Conservation (phyloP, 2,888 invertebrate genomes). For the Diadegma fenestrale region DNA sequence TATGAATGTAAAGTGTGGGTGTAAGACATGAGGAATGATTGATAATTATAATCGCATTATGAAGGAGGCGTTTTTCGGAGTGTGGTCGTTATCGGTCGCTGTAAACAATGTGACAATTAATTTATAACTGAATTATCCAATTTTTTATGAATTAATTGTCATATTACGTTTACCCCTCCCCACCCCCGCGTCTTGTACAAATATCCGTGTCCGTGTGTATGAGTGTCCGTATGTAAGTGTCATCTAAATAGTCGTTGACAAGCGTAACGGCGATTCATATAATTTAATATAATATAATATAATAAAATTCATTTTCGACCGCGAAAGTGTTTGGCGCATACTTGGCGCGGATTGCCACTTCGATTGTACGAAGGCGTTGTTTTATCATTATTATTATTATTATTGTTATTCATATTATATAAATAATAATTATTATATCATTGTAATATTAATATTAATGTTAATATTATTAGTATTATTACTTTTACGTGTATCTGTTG, state of each 20-base stretch:
- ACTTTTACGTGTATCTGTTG: conserved; percentile 40
- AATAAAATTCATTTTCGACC: conserved; percentile 67
- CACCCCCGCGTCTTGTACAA: conserved; percentile 46
- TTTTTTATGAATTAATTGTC: too few relatives aligned
- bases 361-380: conserved; percentile 78
- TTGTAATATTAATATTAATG: conserved; percentile 44
- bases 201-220: conserved; percentile 38
- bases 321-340: conserved; percentile 69
- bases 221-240: background rate
- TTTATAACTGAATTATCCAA: conserved; percentile 1
- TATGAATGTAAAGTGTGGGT: conserved; percentile 50
- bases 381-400: conserved; percentile 44
- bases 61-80: conserved; percentile 55
- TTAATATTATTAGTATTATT: conserved; percentile 49
- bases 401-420: conserved; percentile 37
- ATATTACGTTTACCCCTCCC: conserved; percentile 27
- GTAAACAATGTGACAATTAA: conserved; percentile 61
- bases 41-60: conserved; percentile 66
- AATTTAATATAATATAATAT: conserved; percentile 57
- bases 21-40: conserved; percentile 66
- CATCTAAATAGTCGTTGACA: conserved; percentile 69
- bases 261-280: conserved; percentile 69
- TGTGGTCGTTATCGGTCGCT: conserved; percentile 63
- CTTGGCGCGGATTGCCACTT: conserved; percentile 75
- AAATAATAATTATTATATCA: conserved; percentile 25